Percentiles rank a stretch among this genome's conserved stretches.
phyloP scores from a whole-genome alignment of 2,797 vertebrate species.

The Epinephelus awoara region DNA sequence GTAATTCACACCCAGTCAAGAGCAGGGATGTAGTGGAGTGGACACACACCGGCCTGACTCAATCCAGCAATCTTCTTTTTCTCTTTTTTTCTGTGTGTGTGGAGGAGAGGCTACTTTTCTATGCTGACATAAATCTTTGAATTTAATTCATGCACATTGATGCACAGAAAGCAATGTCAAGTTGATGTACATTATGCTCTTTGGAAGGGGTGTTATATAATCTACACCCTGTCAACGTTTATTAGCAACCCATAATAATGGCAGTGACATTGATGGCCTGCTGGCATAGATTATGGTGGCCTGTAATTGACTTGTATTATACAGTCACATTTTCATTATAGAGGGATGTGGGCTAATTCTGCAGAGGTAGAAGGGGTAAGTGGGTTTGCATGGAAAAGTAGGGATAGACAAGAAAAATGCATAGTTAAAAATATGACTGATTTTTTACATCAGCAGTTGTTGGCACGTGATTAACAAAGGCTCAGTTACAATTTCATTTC shows the following conservation, averaged over 20 bases:
- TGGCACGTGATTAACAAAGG: background rate
- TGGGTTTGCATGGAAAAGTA: background rate
- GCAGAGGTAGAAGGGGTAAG: background rate
- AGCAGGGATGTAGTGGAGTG: background rate
- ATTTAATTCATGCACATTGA: slow-evolving; percentile 4
- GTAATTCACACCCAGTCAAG: slow-evolving; percentile 35
- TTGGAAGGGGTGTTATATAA: slow-evolving; percentile 17
- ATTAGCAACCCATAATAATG: slow-evolving; percentile 23
- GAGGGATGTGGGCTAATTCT: background rate
- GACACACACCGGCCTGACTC: slow-evolving; percentile 1
- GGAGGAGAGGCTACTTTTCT: background rate
- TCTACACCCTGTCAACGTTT: slow-evolving; percentile 18
- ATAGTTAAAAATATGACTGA: background rate
- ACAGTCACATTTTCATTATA: slow-evolving; percentile 28
- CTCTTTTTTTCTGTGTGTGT: too few relatives aligned
- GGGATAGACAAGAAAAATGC: background rate
- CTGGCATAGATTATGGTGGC: slow-evolving; percentile 12
- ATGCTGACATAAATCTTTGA: slow-evolving; percentile 1
- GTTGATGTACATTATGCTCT: slow-evolving; percentile 4
- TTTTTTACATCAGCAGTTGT: background rate
- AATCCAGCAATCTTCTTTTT: background rate
- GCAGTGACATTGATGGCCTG: slow-evolving; percentile 27
- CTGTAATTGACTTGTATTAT: slow-evolving; percentile 9
- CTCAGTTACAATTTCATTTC: background rate
- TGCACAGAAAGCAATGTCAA: slow-evolving; percentile 1